Base-by-base conservation (phyloP, 1,140 invertebrate genomes). In the Colletes latitarsis region DNA sequence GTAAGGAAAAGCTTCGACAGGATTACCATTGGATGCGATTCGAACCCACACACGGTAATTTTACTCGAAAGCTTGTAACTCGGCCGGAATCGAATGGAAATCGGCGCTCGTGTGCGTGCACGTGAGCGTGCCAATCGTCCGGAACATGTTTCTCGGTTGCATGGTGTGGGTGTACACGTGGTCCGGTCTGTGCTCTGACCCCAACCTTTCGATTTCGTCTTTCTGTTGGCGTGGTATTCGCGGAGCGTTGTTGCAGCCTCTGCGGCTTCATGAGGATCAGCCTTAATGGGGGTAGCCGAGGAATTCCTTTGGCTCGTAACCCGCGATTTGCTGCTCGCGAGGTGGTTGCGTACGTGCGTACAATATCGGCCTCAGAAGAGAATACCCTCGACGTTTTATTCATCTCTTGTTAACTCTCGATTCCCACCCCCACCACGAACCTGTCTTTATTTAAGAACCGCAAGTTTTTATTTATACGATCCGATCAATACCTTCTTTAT, bases 201-300 rank as follows among this genome's bases (percentile, higher is more conserved):
- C 64, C 66, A 85, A 76, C 76, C 83, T 85, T 78, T 77, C 86
- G 86, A 88, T 88, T 83, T 78, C 53, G 81, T 84, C 81, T 82
- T 81, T 84, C 81, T 67, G 71, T 69, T 77, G 72, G 49, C 69
- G 41, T 58, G 72, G 75, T 64, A 77, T 78, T 80, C 76, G 55
- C 57, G 63, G 73, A 41, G 81, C 49, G 62, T 52, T 73, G 62
- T 77, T 60, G 17, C 49, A 70, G 49, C 77, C 58, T 14, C 62
- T 43, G 43, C 39, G 30, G 76, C 67, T 53, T 43, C 57, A 19
- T 9, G 53, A 74, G 21, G 21, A 60, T 74, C 57, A 60, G 60
- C 70, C 67, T 81, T 86, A 86, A 86, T 86, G 69, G 80, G 83
- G 83, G 74, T 85, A 86, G 74, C 71, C 70, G 67, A 85, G 71